These are phyloP conservation scores for Brachyrhaphis roseni DNA, from an alignment of 2,797 vertebrate genomes.

Conservation along the genomic window DNA sequence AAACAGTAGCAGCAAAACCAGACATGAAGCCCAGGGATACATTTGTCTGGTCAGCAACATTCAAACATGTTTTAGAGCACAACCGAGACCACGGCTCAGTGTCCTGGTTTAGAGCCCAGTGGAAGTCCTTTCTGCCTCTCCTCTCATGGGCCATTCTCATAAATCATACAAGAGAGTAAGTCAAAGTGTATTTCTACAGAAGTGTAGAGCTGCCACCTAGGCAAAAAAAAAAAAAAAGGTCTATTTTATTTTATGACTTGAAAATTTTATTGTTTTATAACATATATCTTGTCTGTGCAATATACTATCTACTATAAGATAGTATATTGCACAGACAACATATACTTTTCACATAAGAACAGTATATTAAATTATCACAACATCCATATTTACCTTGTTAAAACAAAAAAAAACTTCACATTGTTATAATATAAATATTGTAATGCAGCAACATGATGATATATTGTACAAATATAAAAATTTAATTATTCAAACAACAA, in stretches of 20 bases:
- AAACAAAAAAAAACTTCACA: neutral
- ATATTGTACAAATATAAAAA: neutral
- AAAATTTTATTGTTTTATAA: neutral
- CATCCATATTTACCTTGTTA: neutral
- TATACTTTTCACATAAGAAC: neutral
- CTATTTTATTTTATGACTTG: neutral
- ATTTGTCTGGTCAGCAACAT: slow-evolving; percentile 39
- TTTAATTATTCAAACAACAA: neutral
- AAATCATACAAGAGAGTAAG: slow-evolving; percentile 54
- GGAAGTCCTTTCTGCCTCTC: slow-evolving; percentile 16
- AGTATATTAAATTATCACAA: neutral
- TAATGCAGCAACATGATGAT: neutral
- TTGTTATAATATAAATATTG: neutral
- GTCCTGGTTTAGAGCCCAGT: slow-evolving; percentile 37
- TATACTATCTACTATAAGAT: no score
- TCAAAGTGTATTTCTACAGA: neutral
- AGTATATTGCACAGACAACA: no score
- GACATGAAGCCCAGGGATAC: slow-evolving; percentile 15
- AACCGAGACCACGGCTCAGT: slow-evolving; percentile 33
- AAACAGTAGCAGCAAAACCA: slow-evolving; percentile 32
- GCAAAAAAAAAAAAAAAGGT: neutral
- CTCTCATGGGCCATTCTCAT: slow-evolving; percentile 41
- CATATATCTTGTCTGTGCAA: neutral
- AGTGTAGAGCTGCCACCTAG: neutral
- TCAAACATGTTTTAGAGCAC: slow-evolving; percentile 51